Conservation (phyloP, 2,888 invertebrate species). For the Ophion obscuratus region DNA sequence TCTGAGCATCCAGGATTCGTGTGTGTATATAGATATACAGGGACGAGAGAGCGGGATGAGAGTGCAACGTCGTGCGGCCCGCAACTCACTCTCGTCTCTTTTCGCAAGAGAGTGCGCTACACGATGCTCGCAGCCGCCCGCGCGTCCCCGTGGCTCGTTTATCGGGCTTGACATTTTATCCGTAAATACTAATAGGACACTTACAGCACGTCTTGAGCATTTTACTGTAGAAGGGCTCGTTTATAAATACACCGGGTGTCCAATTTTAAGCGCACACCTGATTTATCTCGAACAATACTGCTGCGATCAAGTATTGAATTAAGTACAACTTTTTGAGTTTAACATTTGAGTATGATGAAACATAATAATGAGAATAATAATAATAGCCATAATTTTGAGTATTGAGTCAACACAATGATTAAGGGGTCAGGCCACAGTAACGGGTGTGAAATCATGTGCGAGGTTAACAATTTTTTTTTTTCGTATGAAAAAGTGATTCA, state of each 20-base stretch:
- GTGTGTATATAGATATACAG: neutral
- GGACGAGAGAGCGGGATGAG: constrained; percentile 10
- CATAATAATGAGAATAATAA: too few species aligned
- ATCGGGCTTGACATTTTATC: constrained; percentile 78
- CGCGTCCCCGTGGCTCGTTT: constrained; percentile 72
- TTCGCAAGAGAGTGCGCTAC: constrained; percentile 15
- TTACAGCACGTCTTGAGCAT: constrained; percentile 48
- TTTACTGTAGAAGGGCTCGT: neutral
- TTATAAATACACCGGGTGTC: neutral
- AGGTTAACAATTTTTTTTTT: too few species aligned
- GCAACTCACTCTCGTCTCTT: neutral
- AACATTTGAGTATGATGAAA: too few species aligned
- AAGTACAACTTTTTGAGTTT: too few species aligned
- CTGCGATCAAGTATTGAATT: too few species aligned
- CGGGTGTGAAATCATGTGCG: too few species aligned
- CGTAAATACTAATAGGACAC: constrained; percentile 80
- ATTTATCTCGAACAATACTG: too few species aligned
- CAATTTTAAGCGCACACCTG: neutral
- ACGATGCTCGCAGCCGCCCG: constrained; percentile 49
- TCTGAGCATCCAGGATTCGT: constrained; percentile 5
- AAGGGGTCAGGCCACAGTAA: too few species aligned
- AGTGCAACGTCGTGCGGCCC: neutral
- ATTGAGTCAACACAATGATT: too few species aligned
- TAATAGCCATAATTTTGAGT: too few species aligned
- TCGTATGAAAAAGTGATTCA: too few species aligned